Conservation (phyloP, 2,113 vertebrate species). For the Bungarus multicinctus region DNA sequence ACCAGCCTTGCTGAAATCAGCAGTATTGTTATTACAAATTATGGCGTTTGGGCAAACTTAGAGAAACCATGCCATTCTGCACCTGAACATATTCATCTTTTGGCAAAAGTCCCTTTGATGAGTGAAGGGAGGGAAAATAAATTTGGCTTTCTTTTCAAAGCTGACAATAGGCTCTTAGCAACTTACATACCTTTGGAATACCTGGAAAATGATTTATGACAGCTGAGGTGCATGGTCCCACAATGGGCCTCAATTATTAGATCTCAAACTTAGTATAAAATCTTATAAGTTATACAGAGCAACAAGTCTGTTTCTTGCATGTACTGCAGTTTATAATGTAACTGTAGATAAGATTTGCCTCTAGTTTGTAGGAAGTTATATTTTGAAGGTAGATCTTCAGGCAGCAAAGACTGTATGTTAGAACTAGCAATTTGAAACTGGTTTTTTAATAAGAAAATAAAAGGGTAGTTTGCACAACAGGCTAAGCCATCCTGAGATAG, state of each 20-base stretch:
- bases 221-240: neutral
- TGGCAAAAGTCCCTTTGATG: neutral
- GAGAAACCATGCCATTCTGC: neutral
- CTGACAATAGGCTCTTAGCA: slow-evolving; percentile 4
- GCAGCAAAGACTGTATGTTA: neutral
- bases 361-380: neutral
- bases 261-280: slow-evolving; percentile 7
- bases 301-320: neutral
- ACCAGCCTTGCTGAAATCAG: neutral
- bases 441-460: neutral
- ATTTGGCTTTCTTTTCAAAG: slow-evolving; percentile 7
- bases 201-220: slow-evolving; percentile 24
- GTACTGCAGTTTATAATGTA: neutral
- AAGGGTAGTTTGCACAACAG: neutral
- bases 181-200: neutral
- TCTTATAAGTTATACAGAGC: neutral
- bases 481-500: neutral
- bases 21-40: neutral
- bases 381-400: neutral
- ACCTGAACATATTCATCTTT: slow-evolving; percentile 6
- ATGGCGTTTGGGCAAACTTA: neutral
- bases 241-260: slow-evolving; percentile 3
- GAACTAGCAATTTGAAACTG: neutral
- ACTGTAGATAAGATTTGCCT: neutral
- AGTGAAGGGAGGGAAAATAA: slow-evolving; percentile 2